These are phyloP conservation scores for Mobula birostris DNA, from an alignment of 2,113 vertebrate genomes.

Conservation along the genomic window DNA sequence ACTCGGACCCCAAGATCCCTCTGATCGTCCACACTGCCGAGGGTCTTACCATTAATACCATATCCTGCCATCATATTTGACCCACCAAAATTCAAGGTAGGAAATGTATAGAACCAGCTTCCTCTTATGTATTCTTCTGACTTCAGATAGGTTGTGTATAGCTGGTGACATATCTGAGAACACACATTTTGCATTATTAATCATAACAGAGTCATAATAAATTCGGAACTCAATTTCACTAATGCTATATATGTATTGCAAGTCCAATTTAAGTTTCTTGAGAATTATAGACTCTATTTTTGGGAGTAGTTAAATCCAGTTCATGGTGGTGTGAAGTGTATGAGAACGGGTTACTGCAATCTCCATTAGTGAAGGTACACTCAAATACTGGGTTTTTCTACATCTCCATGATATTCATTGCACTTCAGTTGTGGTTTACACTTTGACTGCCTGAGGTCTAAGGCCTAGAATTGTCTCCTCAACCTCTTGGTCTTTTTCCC, in stretches of 20 bases:
- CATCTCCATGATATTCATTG: background rate
- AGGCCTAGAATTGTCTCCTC: background rate
- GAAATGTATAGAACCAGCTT: background rate
- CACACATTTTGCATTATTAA: background rate
- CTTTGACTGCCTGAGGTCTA: background rate
- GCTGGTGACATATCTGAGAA: background rate
- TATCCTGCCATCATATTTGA: too few relatives aligned
- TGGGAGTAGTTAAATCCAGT: slow-evolving; percentile 42
- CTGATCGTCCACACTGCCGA: too few relatives aligned
- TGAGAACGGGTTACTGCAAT: slow-evolving; percentile 51
- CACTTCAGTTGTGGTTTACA: background rate
- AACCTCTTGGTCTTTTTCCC: background rate
- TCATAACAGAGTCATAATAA: background rate
- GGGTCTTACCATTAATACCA: too few relatives aligned
- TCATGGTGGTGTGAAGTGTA: slow-evolving; percentile 46
- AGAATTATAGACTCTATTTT: slow-evolving; percentile 51
- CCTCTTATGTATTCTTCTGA: background rate
- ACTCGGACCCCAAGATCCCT: too few relatives aligned
- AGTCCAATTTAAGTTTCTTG: background rate
- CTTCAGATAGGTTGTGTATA: background rate
- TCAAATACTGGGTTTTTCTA: background rate
- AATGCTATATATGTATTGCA: background rate
- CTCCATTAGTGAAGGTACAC: slow-evolving; percentile 41
- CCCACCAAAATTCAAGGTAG: background rate
- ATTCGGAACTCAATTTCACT: background rate